These are phyloP conservation scores for Tipula unca DNA, from an alignment of 2,888 invertebrate genomes.

Conservation along the genomic window DNA sequence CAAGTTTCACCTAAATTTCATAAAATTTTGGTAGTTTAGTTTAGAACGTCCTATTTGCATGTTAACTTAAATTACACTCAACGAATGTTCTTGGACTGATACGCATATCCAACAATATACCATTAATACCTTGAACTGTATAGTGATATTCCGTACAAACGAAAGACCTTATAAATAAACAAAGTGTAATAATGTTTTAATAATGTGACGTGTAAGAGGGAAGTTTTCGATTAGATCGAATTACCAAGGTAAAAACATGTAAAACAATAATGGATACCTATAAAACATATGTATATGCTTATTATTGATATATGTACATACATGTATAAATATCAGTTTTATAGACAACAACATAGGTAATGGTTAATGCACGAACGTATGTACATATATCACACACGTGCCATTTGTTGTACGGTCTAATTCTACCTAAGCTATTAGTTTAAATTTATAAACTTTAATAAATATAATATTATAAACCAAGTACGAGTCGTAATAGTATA, in stretches of 20 bases:
- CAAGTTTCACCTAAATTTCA: no score
- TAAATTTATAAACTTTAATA: neutral
- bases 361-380: no score
- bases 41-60: no score
- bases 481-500: no score
- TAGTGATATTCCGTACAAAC: neutral
- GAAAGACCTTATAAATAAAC: neutral
- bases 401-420: neutral
- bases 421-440: neutral
- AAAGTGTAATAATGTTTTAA: neutral
- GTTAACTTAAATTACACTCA: neutral
- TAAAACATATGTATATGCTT: neutral
- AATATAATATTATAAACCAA: no score
- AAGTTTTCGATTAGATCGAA: neutral
- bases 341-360: neutral
- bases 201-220: neutral
- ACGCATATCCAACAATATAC: neutral
- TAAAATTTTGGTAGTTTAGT: no score
- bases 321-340: neutral
- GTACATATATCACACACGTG: no score
- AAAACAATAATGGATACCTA: neutral
- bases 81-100: neutral
- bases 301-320: neutral
- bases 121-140: neutral
- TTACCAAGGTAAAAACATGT: neutral